phyloP scores from a whole-genome alignment of 2,888 invertebrate genomes.

The Sisyra nigra region DNA sequence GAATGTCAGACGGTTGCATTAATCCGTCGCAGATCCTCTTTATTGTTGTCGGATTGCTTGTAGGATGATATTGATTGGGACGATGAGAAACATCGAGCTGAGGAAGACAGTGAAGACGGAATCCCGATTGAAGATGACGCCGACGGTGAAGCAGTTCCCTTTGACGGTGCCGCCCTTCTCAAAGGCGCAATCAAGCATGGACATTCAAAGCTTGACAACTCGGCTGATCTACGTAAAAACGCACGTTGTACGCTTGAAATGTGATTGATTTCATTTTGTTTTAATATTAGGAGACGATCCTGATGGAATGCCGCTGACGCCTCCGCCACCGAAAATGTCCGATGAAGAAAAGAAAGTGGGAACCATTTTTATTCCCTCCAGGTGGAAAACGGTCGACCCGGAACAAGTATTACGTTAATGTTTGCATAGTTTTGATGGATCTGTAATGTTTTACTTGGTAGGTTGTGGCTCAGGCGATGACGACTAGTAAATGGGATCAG shows the following conservation, averaged over 20 bases:
- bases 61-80: slow-evolving; percentile 7
- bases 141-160: slow-evolving; percentile 41
- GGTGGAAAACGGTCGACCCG: slow-evolving; percentile 94
- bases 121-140: slow-evolving; percentile 38
- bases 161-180: slow-evolving; percentile 68
- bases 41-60: no score
- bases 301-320: slow-evolving; percentile 48
- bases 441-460: slow-evolving; percentile 10
- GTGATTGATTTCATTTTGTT: no score
- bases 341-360: slow-evolving; percentile 19
- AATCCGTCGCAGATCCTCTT: no score
- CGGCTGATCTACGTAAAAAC: background rate
- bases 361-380: slow-evolving; percentile 72
- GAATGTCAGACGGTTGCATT: no score
- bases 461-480: slow-evolving; percentile 67
- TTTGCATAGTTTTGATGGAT: background rate
- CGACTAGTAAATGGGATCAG: slow-evolving; percentile 77
- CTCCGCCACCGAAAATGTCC: slow-evolving; percentile 6
- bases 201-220: background rate
- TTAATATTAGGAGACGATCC: slow-evolving; percentile 44
- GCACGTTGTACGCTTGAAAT: background rate
- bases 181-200: slow-evolving; percentile 45
- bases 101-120: slow-evolving; percentile 36
- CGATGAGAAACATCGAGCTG: slow-evolving; percentile 3
- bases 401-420: slow-evolving; percentile 37